These are phyloP conservation scores for Boulengeromyrus knoepffleri DNA, from an alignment of 2,113 vertebrate genomes.

Conservation along the genomic window DNA sequence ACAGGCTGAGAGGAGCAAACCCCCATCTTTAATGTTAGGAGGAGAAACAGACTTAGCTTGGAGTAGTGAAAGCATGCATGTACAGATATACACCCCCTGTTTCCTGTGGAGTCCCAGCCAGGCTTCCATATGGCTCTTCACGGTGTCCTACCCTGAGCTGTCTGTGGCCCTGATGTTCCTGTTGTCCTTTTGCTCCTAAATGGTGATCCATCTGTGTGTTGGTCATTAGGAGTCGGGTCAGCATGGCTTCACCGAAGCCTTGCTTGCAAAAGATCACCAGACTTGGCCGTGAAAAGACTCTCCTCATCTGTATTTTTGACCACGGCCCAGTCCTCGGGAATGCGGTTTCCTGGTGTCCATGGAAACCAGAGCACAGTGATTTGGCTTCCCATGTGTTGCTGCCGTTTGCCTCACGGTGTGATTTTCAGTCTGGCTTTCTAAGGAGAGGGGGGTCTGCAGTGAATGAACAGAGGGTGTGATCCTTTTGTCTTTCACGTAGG, in stretches of 20 bases:
- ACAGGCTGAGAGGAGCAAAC: not conserved
- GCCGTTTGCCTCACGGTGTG: not conserved
- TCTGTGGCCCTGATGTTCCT: not conserved
- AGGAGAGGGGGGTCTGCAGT: not conserved
- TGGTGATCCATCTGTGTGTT: not conserved
- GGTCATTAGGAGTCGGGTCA: not conserved
- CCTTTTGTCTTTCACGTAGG: not conserved
- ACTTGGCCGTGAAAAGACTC: not conserved
- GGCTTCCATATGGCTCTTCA: not conserved
- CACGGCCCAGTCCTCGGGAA: not conserved
- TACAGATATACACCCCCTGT: not conserved
- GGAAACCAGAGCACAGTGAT: slow-evolving; percentile 11
- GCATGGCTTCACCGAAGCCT: not conserved
- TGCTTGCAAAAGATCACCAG: not conserved
- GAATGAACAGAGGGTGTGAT: not conserved
- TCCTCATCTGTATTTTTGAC: not conserved
- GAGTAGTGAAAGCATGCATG: not conserved
- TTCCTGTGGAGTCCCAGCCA: not conserved
- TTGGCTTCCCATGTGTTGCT: slow-evolving; percentile 21
- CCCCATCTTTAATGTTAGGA: not conserved
- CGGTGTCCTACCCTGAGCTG: not conserved
- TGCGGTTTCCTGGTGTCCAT: slow-evolving; percentile 1
- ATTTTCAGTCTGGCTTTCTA: not conserved
- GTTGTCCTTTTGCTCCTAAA: not conserved
- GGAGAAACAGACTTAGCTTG: not conserved